These are phyloP conservation scores for Odontamblyopus rebecca DNA, from an alignment of 2,797 vertebrate genomes.

Conservation along the genomic window DNA sequence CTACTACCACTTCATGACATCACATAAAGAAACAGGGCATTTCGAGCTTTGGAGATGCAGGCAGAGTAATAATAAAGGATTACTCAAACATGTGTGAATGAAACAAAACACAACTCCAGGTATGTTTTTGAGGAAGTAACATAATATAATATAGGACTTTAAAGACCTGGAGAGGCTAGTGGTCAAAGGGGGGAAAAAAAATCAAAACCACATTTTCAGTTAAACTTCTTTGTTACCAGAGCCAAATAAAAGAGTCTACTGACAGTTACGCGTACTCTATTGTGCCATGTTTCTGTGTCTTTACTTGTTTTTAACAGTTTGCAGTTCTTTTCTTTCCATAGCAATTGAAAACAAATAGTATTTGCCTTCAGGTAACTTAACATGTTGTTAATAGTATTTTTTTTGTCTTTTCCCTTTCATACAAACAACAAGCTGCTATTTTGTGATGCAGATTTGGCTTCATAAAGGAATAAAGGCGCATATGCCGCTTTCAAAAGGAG, in stretches of 20 bases:
- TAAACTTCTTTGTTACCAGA: background rate
- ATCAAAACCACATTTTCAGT: background rate
- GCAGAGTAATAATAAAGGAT: too few species aligned
- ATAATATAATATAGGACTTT: too few species aligned
- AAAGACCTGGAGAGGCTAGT: too few species aligned
- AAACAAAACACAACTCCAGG: too few species aligned
- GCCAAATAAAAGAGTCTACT: background rate
- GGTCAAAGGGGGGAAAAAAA: too few species aligned
- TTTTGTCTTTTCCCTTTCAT: slow-evolving; percentile 10
- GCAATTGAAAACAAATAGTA: slow-evolving; percentile 26
- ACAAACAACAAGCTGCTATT: slow-evolving; percentile 2
- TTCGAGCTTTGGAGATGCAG: too few species aligned
- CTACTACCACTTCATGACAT: too few species aligned
- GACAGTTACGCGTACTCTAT: slow-evolving; percentile 13
- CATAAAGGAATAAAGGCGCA: slow-evolving; percentile 27
- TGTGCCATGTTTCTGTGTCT: slow-evolving; percentile 23
- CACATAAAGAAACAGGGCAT: too few species aligned
- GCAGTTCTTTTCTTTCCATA: background rate
- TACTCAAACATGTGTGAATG: too few species aligned
- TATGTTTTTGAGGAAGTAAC: too few species aligned
- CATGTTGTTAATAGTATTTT: background rate
- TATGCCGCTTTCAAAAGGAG: slow-evolving; percentile 24
- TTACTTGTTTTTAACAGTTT: slow-evolving; percentile 21
- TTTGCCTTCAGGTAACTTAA: slow-evolving; percentile 12
- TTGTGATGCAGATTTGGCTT: slow-evolving; percentile 9